phyloP scores from a whole-genome alignment of 1,140 invertebrate species.

The Periplaneta americana region DNA sequence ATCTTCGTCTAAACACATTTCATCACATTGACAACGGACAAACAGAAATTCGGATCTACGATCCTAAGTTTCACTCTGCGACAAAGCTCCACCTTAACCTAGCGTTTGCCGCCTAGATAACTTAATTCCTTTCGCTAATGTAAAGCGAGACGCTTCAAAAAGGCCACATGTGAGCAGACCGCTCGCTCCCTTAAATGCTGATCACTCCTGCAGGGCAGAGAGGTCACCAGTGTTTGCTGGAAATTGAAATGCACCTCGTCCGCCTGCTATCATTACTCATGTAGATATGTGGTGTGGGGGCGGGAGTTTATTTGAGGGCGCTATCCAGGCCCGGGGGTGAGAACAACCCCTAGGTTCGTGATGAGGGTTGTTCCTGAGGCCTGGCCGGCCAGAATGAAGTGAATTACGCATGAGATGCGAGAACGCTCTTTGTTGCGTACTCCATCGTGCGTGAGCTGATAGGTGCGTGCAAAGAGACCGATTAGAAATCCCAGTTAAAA shows the following conservation, averaged over 20 bases:
- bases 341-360: neutral
- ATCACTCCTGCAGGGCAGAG: neutral
- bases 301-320: neutral
- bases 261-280: slow-evolving; percentile 1
- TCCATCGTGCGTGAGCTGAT: neutral
- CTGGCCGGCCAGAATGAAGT: no score
- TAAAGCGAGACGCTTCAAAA: no score
- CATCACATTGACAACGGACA: no score
- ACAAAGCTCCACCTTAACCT: no score
- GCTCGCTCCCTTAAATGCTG: neutral
- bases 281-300: neutral
- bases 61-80: no score
- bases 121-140: no score
- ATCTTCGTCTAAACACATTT: no score
- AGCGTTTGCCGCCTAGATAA: no score
- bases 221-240: neutral
- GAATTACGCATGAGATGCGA: neutral
- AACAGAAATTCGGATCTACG: no score
- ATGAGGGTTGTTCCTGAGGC: neutral
- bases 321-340: neutral
- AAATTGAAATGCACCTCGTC: slow-evolving; percentile 8
- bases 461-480: neutral
- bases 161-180: no score
- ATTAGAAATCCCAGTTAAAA: no score
- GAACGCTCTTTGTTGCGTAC: neutral